Evolutionary conservation across 2,113 vertebrate genomes (phyloP), one percentile per base, ranked within the genome.

Genomic region (Emydura subglobosa): DNA sequence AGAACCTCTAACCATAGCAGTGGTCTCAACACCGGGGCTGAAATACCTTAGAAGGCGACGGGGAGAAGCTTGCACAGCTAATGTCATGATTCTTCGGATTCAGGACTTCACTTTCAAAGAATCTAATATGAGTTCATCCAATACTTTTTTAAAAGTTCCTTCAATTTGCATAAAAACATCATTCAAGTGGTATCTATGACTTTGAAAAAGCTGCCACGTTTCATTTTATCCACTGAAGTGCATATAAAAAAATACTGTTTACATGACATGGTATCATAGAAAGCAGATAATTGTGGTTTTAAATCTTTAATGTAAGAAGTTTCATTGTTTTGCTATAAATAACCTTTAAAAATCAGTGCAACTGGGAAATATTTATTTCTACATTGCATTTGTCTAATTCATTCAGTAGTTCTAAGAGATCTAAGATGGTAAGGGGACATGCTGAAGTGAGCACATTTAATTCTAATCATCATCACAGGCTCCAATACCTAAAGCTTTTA

Each of bases 61-160:
- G 47, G 74, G 84, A n/a, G 13, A 44, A 34, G 3, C 83, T 90
- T 27, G 7, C 13, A 16, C 22, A 76, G 24, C 21, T 11, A 76
- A 5, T 74, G 53, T 79, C 34, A 12, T 16, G 54, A 31, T 79
- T 42, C 54, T 74, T 65, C 12, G 86, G 21, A 82, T 39, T 57
- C 50, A 44, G 76, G 91, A 88, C 31, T 65, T 86, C 39, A 68
- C 10, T 25, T n/a, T 27, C 78, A 53, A 83, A 42, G 19, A 47
- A 65, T 47, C n/a, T 21, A 74, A 81, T 3, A 27, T 7, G 12
- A 92, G 22, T 90, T 90, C 54, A 49, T 90, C 86, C 44, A 72
- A 89, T 93, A 44, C 1, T 80, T 93, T 93, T 50, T 31, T 42
- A 34, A 29, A 87, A 82, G 78, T 51, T 90, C 19, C 42, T 85